Evolutionary conservation across 37 sponge, comb jelly and placozoan species (phyloP).

Genomic region (Axinella damicornis): DNA sequence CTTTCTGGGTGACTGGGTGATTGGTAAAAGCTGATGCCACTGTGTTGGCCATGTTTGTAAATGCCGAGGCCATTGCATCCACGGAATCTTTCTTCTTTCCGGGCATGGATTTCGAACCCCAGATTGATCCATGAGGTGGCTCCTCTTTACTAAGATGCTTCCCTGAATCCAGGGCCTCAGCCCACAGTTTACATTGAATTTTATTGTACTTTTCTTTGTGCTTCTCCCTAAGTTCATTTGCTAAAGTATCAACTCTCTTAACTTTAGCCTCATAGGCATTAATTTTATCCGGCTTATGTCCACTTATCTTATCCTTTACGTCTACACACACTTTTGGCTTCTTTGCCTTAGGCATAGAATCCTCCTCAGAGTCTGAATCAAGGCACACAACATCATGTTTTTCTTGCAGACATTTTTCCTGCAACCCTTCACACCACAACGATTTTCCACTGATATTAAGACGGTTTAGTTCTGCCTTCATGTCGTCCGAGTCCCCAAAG

Average conservation of each 20-base stretch:
- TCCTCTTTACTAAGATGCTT: conserved; percentile 33
- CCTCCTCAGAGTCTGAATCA: conserved; percentile 12
- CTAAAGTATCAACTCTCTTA: conserved; percentile 25
- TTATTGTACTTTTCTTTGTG: conserved; percentile 33
- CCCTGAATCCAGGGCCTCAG: too few relatives aligned
- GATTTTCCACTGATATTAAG: conserved; percentile 10
- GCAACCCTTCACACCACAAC: conserved; percentile 25
- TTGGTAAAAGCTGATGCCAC: conserved; percentile 25
- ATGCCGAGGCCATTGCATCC: conserved; percentile 21
- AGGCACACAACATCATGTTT: background rate
- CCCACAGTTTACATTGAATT: conserved; percentile 38
- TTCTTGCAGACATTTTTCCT: background rate
- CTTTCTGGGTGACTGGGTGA: background rate
- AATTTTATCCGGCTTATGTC: background rate
- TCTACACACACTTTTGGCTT: conserved; percentile 4
- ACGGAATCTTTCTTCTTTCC: background rate
- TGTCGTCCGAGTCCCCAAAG: conserved; percentile 27
- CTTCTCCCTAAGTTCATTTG: conserved; percentile 24
- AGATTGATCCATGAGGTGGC: conserved; percentile 18
- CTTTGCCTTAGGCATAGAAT: background rate
- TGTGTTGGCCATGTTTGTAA: conserved; percentile 38
- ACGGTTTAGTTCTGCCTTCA: conserved; percentile 26
- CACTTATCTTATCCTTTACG: too few relatives aligned
- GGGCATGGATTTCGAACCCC: conserved; percentile 3
- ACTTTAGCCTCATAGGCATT: conserved; percentile 11